Conservation (phyloP, 2,113 vertebrate species). For the Protomyctophum bolini region DNA sequence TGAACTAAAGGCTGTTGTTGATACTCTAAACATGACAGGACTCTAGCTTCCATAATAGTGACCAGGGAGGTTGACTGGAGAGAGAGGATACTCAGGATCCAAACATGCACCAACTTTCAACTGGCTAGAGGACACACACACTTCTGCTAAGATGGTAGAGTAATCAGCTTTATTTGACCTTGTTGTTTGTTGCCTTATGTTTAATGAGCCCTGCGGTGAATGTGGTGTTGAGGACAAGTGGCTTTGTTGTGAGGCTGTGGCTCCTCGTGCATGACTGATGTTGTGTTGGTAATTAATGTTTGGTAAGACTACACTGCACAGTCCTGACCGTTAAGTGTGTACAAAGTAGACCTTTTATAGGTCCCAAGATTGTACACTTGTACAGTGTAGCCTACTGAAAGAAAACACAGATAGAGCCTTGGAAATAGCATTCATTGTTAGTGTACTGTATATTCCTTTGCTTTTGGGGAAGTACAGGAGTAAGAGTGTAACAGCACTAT, state of each 20-base stretch:
- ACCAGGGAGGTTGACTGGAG: slow-evolving; percentile 36
- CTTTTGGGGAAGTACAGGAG: background rate
- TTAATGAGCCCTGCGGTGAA: slow-evolving; percentile 28
- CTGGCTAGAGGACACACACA: slow-evolving; percentile 38
- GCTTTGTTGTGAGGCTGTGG: slow-evolving; percentile 30
- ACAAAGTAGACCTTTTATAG: too few relatives aligned
- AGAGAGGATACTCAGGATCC: slow-evolving; percentile 41
- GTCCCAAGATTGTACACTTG: too few relatives aligned
- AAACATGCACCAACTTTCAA: slow-evolving; percentile 51
- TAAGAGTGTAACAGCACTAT: background rate
- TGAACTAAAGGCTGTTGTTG: slow-evolving; percentile 24
- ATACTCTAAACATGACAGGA: slow-evolving; percentile 55
- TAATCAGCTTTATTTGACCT: slow-evolving; percentile 28
- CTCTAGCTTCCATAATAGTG: slow-evolving; percentile 13
- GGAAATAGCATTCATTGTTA: too few relatives aligned
- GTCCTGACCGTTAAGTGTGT: too few relatives aligned
- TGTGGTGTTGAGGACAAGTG: slow-evolving; percentile 30
- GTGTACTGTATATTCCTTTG: background rate
- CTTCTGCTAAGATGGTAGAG: slow-evolving; percentile 74
- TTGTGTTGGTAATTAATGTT: background rate
- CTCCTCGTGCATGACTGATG: slow-evolving; percentile 31
- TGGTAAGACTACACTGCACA: background rate
- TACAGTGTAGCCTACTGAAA: too few relatives aligned
- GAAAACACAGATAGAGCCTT: too few relatives aligned
- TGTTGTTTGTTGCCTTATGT: slow-evolving; percentile 11